Conservation (phyloP, 2,888 invertebrate genomes). For the Odiellus spinosus region DNA sequence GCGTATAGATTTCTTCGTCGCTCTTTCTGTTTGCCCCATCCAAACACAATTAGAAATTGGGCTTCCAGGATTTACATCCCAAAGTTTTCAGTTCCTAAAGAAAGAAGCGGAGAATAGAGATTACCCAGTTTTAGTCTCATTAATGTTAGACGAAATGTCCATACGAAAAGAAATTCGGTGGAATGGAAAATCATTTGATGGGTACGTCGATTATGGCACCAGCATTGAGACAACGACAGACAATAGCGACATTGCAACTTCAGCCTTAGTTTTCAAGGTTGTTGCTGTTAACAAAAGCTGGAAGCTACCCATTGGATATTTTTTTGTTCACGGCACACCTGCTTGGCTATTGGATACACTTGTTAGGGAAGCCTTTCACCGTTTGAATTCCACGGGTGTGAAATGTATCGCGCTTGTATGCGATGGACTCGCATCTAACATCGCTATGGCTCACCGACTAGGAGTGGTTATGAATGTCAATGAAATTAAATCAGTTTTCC, state of each 20-base stretch:
- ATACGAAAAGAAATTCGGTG: slow-evolving; percentile 4
- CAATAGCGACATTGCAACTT: slow-evolving; percentile 1
- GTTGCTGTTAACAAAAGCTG: slow-evolving; percentile 1
- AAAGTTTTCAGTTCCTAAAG: no score
- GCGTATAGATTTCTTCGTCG: no score
- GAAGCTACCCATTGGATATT: slow-evolving; percentile 8
- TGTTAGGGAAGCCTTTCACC: neutral
- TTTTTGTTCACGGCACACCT: slow-evolving; percentile 3
- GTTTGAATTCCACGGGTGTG: neutral
- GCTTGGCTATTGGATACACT: neutral
- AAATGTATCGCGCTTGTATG: slow-evolving; percentile 2
- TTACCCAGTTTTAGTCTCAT: neutral
- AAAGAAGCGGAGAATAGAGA: no score
- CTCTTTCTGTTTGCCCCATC: no score
- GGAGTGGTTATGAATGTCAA: neutral
- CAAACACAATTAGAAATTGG: no score
- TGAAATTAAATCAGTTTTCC: neutral
- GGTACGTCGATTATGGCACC: slow-evolving; percentile 6
- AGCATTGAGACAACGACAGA: neutral
- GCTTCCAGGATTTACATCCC: no score
- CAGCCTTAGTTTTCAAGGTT: slow-evolving; percentile 1
- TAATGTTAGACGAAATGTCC: slow-evolving; percentile 8
- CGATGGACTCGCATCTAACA: slow-evolving; percentile 3
- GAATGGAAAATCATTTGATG: slow-evolving; percentile 4
- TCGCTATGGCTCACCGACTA: neutral